A percentile compares a stretch with the other conserved stretches of the same genome.
These are phyloP conservation scores for Austrolebias charrua DNA, from an alignment of 2,797 vertebrate species.

Conservation along the genomic window DNA sequence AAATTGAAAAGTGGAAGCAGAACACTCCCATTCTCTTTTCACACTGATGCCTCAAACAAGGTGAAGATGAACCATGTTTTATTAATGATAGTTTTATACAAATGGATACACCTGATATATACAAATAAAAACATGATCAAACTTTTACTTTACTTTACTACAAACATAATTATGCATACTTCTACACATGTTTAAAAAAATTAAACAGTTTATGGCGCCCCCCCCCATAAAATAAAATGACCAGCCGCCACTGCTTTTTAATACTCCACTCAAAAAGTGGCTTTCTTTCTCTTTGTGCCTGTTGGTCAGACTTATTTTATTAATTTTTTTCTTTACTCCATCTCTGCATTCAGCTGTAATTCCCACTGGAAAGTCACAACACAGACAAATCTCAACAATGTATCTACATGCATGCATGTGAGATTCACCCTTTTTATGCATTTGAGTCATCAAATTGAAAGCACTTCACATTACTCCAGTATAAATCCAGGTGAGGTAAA, in stretches of 20 bases:
- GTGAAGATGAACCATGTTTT: too few relatives aligned
- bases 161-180: too few relatives aligned
- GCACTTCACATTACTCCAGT: conserved; percentile 36
- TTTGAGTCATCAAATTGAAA: conserved; percentile 33
- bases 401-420: neutral
- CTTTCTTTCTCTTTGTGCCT: neutral
- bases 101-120: too few relatives aligned
- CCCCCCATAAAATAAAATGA: too few relatives aligned
- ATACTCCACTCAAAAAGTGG: neutral
- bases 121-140: too few relatives aligned
- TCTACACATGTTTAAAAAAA: too few relatives aligned
- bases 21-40: too few relatives aligned
- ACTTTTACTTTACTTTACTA: too few relatives aligned
- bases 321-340: neutral
- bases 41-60: too few relatives aligned
- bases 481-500: conserved; percentile 32
- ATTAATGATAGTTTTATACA: too few relatives aligned
- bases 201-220: too few relatives aligned
- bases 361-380: conserved; percentile 41
- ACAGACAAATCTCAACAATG: conserved; percentile 4
- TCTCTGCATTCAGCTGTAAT: conserved; percentile 11
- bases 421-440: conserved; percentile 1
- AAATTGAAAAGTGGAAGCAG: too few relatives aligned
- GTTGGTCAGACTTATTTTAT: neutral
- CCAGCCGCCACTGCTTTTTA: neutral